Conservation (phyloP, 1,140 invertebrate genomes). For the Choristoneura fumiferana region DNA sequence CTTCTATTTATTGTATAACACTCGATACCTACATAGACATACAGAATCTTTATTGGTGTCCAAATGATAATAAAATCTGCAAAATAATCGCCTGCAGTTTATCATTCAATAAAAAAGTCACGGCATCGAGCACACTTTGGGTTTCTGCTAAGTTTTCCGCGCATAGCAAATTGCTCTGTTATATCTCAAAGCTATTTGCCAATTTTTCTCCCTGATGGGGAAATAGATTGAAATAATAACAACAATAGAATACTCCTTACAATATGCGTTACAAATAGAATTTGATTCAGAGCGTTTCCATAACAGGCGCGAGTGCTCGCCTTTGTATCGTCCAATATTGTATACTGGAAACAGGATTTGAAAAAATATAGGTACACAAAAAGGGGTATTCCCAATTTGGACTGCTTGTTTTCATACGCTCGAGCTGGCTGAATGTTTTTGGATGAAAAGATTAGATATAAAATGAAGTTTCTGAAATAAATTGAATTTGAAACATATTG, state of each 20-base stretch:
- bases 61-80: too few species aligned
- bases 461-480: too few species aligned
- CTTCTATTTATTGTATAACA: too few species aligned
- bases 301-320: slow-evolving; percentile 7
- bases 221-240: slow-evolving; percentile 31
- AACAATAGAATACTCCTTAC: slow-evolving; percentile 23
- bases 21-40: too few species aligned
- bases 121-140: too few species aligned
- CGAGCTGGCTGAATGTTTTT: background rate
- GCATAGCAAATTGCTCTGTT: background rate
- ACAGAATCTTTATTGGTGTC: too few species aligned
- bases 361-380: slow-evolving; percentile 7
- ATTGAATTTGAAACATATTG: too few species aligned
- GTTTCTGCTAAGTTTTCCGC: too few species aligned
- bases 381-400: background rate
- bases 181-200: background rate
- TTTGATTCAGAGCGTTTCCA: slow-evolving; percentile 34
- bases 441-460: too few species aligned
- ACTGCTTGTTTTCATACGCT: background rate
- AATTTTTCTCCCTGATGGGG: background rate
- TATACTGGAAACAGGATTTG: background rate
- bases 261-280: slow-evolving; percentile 28
- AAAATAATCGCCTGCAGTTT: too few species aligned
- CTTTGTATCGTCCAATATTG: slow-evolving; percentile 7
- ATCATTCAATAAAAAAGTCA: too few species aligned